Evolutionary conservation across 1,140 invertebrate species (phyloP).

Genomic region (Drosophila parabipectinata): DNA sequence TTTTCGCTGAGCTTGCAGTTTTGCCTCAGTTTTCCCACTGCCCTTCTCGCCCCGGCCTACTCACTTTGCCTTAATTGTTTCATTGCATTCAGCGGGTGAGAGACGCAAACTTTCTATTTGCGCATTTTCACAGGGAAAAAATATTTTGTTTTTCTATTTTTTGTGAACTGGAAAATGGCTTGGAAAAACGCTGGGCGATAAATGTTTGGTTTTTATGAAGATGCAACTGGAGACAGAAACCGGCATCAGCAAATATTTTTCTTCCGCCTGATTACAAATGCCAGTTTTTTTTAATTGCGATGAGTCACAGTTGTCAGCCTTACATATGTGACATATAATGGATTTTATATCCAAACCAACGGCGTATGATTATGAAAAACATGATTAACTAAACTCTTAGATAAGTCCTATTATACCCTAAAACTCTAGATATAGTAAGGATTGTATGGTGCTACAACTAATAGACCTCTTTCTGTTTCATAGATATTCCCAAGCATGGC

Average conservation of each 20-base stretch:
- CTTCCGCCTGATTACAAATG: constrained; percentile 29
- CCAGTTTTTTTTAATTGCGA: constrained; percentile 10
- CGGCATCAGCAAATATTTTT: constrained; percentile 20
- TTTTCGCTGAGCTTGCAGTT: constrained; percentile 44
- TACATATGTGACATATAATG: background rate
- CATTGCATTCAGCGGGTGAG: constrained; percentile 39
- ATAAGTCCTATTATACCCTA: too few relatives aligned
- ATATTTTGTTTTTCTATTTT: constrained; percentile 38
- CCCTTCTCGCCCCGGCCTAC: constrained; percentile 20
- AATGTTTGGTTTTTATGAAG: constrained; percentile 20
- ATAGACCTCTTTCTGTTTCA: background rate
- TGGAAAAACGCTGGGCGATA: constrained; percentile 20
- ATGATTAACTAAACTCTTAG: too few relatives aligned
- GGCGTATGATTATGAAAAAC: too few relatives aligned
- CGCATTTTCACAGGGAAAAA: constrained; percentile 63
- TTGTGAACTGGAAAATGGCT: constrained; percentile 12
- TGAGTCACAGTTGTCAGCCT: constrained; percentile 2
- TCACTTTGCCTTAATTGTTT: constrained; percentile 66
- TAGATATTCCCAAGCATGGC: background rate
- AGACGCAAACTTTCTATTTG: constrained; percentile 57
- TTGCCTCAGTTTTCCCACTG: constrained; percentile 36
- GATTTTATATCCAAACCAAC: background rate
- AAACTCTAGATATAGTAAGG: too few relatives aligned
- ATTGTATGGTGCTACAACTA: too few relatives aligned
- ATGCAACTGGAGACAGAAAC: constrained; percentile 10